Base-by-base conservation (phyloP, 64 coral and sea anemone species). In the Acropora yongei region DNA sequence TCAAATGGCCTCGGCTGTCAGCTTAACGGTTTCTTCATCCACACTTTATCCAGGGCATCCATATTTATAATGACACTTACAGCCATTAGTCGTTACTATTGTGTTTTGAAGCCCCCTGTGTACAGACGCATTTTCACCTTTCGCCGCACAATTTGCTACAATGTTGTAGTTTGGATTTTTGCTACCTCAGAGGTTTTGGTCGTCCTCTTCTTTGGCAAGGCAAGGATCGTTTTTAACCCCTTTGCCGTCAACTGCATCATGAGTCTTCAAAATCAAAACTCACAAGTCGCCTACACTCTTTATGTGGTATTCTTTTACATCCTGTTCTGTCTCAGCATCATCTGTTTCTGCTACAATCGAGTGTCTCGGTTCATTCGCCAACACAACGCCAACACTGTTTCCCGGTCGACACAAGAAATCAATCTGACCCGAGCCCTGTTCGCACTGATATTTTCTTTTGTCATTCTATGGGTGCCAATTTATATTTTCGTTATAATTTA, bases 131-230 rank as follows among this genome's bases (percentile, higher is more conserved):
- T 78, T 45, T 93, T 93, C 58, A 79, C 69, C 20, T 14, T 17
- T 20, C 65, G 48, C 10, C 75, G 91, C 8, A 72, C 91, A 6
- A 43, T 87, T 71, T 39, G 79, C 11, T 72, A 79, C 60, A 87
- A 87, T 19, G 40, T 9, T 6, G 75, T 41, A 10, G 30, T 93
- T 30, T 93, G 91, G 91, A 2, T 80, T 39, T 67, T 93, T 42
- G 76, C 78, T 0, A 40, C 61, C 10, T 55, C 78, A 20, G 61
- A 60, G 55, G 87, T 88, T 17, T 72, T 44, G 42, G 47, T 79
- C 66, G 80, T 10, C 18, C 74, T 13, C n/a, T 57, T 40, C 47
- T 13, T 6, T 77, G 20, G 20, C 12, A 41, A 8, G 51, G n/a
- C 49, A 17, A 13, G 1, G 6, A 12, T 81, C n/a, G n/a, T 9